phyloP scores from a whole-genome alignment of 2,797 vertebrate species.

The Coranthus polyacanthus region DNA sequence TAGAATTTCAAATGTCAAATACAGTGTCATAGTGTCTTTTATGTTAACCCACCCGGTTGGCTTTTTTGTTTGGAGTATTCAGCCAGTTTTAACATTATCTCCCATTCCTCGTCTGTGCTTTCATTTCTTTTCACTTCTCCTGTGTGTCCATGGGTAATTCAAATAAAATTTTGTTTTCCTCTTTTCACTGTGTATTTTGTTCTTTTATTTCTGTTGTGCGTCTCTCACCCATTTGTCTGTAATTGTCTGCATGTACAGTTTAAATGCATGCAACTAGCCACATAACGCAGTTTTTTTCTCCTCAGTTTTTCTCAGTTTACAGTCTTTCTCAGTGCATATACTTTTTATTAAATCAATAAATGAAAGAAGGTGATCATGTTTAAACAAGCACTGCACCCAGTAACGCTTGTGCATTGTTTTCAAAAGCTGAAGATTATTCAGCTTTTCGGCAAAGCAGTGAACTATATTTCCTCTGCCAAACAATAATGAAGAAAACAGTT shows the following conservation, averaged over 20 bases:
- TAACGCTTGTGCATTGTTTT: conserved; percentile 27
- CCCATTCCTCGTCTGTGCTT: not conserved
- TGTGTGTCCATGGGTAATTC: too few relatives aligned
- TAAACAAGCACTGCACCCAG: conserved; percentile 8
- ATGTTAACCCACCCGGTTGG: not conserved
- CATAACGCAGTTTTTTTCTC: too few relatives aligned
- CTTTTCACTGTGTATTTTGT: not conserved
- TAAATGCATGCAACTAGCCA: too few relatives aligned
- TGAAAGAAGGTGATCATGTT: not conserved
- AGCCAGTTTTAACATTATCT: not conserved
- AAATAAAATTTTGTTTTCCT: not conserved
- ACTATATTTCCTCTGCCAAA: conserved; percentile 5
- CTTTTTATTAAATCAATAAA: too few relatives aligned
- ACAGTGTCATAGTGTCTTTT: not conserved
- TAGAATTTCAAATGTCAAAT: not conserved
- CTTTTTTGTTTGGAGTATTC: not conserved
- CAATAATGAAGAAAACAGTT: conserved; percentile 35
- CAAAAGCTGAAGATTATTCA: conserved; percentile 38
- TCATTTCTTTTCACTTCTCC: too few relatives aligned
- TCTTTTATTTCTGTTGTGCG: not conserved
- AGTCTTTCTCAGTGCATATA: too few relatives aligned
- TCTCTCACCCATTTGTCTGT: not conserved
- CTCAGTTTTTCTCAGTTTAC: too few relatives aligned
- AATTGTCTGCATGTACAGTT: conserved; percentile 5
- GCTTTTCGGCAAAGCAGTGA: conserved; percentile 32